Percentiles rank a stretch among this genome's conserved stretches.
Evolutionary conservation across 2,797 vertebrate genomes (phyloP).

Genomic region (Melanotaenia maccullochi): DNA sequence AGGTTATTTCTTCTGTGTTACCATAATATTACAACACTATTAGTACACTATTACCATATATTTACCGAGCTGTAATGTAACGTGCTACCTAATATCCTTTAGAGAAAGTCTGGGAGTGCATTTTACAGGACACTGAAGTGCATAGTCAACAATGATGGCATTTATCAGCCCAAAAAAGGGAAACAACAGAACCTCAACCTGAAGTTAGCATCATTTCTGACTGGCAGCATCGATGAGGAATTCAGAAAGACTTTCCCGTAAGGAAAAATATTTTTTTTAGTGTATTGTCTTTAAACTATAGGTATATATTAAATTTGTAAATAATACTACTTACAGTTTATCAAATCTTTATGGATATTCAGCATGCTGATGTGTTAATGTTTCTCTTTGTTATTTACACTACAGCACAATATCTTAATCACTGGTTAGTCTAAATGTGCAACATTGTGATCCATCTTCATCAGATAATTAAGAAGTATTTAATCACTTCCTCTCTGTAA

Average conservation of each 20-base stretch:
- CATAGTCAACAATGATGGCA: conserved; percentile 19
- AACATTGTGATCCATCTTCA: too few relatives aligned
- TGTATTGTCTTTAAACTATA: too few relatives aligned
- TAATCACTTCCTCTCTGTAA: too few relatives aligned
- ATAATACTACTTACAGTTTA: too few relatives aligned
- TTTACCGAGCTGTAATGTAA: too few relatives aligned
- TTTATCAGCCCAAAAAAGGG: conserved; percentile 2
- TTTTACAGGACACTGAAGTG: conserved; percentile 7
- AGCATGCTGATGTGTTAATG: not conserved
- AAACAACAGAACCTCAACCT: conserved; percentile 46
- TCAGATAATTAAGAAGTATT: too few relatives aligned
- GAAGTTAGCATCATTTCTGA: conserved; percentile 31
- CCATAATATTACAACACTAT: too few relatives aligned
- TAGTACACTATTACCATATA: too few relatives aligned
- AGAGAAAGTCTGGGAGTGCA: fast-evolving
- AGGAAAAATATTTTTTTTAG: not conserved
- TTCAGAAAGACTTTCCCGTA: conserved; percentile 59
- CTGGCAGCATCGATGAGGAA: conserved; percentile 51
- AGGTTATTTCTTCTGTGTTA: too few relatives aligned
- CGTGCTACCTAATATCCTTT: not conserved
- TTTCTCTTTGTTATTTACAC: not conserved
- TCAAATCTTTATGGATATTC: not conserved
- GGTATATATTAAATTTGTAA: too few relatives aligned
- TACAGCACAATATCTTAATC: too few relatives aligned
- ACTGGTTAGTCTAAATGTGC: too few relatives aligned